Base-by-base conservation (phyloP, 2,113 vertebrate species). In the Peromyscus californicus region DNA sequence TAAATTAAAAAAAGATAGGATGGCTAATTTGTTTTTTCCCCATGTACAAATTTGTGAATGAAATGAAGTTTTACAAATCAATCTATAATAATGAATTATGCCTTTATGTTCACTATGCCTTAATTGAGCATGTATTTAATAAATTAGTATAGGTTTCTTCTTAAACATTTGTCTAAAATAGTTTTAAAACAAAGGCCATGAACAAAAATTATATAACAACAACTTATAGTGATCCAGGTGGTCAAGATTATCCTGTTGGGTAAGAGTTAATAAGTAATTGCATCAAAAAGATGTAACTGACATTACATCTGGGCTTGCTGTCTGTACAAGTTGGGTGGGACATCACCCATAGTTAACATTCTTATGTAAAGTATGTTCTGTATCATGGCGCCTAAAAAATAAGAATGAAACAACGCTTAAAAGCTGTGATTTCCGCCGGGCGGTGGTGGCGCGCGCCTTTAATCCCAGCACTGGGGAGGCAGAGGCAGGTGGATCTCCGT, bases 241-340 rank as follows among this genome's bases (percentile, higher is more conserved):
- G 89, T 95, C 90, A 97, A 97, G 86, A 79, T 79, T 91, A 70
- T 7, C 89, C 91, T 98, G 91, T 89, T 97, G 91, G 90, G 90
- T 95, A 96, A 94, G 94, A 72, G 59, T 96, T 92, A n/a, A 9
- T 94, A 90, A 96, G 42, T 78, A 89, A 97, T 33, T 93, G 69
- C 39, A 96, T 91, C 92, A 94, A 90, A 94, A 96, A 59, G 70
- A 84, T 33, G 79, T 24, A 79, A 94, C 26, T 95, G 95, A 95
- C 29, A 84, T 29, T 54, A 21, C 57, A 72, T 93, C 92, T 86
- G 75, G 89, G 95, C 97, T 98, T 97, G 96, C 75, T 96, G 88
- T 72, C 97, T 87, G 31, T 94, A 96, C 84, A 94, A 97, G 88
- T 70, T 94, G 19, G 88, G n/a, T 83, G 61, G 97, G 74, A 94